phyloP scores from a whole-genome alignment of 23 tunicate genomes.

The Styela clava region DNA sequence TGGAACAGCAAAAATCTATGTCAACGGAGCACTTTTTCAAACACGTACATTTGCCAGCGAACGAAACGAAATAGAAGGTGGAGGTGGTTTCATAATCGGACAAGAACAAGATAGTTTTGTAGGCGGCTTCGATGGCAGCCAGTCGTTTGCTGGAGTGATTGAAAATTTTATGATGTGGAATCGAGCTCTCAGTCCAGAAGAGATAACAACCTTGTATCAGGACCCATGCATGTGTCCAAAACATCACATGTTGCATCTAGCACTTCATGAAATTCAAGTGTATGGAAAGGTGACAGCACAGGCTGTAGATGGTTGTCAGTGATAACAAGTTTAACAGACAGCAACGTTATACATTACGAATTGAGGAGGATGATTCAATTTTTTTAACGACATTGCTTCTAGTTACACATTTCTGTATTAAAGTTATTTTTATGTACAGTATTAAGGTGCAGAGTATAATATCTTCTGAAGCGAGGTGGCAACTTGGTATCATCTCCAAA shows the following conservation, averaged over 20 bases:
- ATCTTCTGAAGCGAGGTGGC: too few relatives aligned
- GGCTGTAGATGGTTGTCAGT: too few relatives aligned
- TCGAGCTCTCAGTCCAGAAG: background rate
- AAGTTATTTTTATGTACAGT: too few relatives aligned
- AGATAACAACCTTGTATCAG: background rate
- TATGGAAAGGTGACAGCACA: background rate
- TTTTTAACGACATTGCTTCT: too few relatives aligned
- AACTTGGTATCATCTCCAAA: too few relatives aligned
- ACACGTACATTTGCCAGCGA: background rate
- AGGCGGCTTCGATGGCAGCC: background rate
- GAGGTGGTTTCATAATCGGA: background rate
- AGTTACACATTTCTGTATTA: too few relatives aligned
- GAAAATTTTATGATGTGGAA: background rate
- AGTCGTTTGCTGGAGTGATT: background rate
- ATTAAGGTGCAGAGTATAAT: too few relatives aligned
- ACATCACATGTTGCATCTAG: background rate
- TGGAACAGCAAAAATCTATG: background rate
- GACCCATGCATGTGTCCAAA: background rate
- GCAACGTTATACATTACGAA: too few relatives aligned
- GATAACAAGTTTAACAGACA: too few relatives aligned
- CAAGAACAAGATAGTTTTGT: background rate
- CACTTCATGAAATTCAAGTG: background rate
- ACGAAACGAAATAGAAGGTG: background rate
- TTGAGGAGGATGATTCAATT: too few relatives aligned
- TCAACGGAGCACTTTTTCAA: background rate